Evolutionary conservation across 2,888 invertebrate species (phyloP), one percentile per base, ranked within the genome.

Genomic region (Amiota minor): DNA sequence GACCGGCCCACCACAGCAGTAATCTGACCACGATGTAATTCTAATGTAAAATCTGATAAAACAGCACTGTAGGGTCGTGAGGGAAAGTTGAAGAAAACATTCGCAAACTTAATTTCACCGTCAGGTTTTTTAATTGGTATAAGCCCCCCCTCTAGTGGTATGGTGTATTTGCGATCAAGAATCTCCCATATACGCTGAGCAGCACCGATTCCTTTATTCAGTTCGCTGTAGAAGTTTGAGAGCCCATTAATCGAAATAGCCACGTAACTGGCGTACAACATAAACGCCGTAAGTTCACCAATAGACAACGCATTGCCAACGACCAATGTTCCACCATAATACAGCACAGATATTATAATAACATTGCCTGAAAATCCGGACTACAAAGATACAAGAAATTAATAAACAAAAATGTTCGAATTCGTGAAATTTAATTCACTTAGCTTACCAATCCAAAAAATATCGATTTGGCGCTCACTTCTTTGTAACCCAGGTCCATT

Each of bases 141-240:
- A 23, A 83, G 70, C 18, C 91, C 92, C 47, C 87, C 35, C 82
- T 92, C 85, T 47, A 94, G 89, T 11, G 97, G 95, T 86, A 98
- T 97, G 14, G 89, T 84, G 4, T 97, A 95, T 79, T 92, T 87
- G 69, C 96, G 92, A 88, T 98, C 97, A 69, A 97, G 93, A 72
- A 99, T 93, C 87, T 97, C 94, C 94, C 97, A 98, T 35, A 99
- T 91, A 71, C 98, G 92, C 0, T 94, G 92, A 3, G 97, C 96
- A 0, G 98, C 97, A 0, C 98, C 99, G 3, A 99, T 90, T 0
- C 97, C 98, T 87, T 95, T 96, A 90, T 98, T 98, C 77, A 98
- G 88, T 86, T 98, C 98, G 0, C 97, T 94, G 88, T 98, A 99
- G 89, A 98, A 98, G 80, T 94, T 95, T 65, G 96, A 95, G n/a